Percentiles rank a stretch among this genome's conserved stretches.
These are phyloP conservation scores for Thyatira batis DNA, from an alignment of 2,888 invertebrate species.

Conservation along the genomic window DNA sequence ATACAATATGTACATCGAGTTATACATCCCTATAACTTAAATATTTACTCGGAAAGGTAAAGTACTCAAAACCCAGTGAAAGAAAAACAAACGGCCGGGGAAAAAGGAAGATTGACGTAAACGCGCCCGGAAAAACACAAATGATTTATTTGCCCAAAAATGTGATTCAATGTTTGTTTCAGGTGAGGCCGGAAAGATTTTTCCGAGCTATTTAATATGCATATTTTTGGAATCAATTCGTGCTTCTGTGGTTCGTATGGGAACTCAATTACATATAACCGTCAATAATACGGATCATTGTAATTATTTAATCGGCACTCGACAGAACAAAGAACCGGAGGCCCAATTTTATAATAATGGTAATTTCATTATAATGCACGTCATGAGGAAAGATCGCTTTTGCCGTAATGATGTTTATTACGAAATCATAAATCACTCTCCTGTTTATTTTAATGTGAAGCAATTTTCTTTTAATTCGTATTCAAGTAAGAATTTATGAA, in stretches of 20 bases:
- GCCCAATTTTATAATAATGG: not conserved
- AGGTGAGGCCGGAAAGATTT: conserved; percentile 24
- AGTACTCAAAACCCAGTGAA: conserved; percentile 3
- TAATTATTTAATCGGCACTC: conserved; percentile 6
- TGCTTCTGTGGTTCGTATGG: conserved; percentile 13
- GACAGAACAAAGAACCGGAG: not conserved
- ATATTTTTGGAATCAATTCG: conserved; percentile 36
- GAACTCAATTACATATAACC: conserved; percentile 18
- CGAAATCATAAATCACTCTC: not conserved
- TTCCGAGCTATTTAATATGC: conserved; percentile 32
- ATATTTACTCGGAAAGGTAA: not conserved
- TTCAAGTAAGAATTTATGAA: too few relatives aligned
- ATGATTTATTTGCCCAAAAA: conserved; percentile 42
- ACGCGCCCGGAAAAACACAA: conserved; percentile 24
- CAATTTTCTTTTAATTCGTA: too few relatives aligned
- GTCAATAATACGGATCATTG: conserved; percentile 27
- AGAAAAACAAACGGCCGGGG: conserved; percentile 12
- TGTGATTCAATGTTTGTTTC: conserved; percentile 20
- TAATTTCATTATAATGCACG: not conserved
- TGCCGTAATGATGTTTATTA: not conserved
- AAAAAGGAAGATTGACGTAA: conserved; percentile 6
- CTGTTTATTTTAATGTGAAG: not conserved
- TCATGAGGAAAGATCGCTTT: not conserved
- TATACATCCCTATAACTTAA: not conserved
- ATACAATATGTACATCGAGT: not conserved